Evolutionary conservation across 2,888 invertebrate species (phyloP).

Genomic region (Metacarcinus magister): DNA sequence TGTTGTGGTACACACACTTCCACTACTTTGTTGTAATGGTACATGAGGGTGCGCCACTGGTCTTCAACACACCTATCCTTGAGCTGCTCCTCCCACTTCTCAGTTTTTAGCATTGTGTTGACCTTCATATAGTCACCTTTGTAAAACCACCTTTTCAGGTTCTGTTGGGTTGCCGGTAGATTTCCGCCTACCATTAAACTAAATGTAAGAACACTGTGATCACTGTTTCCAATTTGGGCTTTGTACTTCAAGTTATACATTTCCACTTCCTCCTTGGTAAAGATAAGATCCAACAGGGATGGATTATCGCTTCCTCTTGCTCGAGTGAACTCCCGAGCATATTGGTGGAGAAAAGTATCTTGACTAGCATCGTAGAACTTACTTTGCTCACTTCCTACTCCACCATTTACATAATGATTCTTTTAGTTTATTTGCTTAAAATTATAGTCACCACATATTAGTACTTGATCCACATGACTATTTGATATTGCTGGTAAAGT

Average conservation of each 20-base stretch:
- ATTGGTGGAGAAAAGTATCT: conserved; percentile 60
- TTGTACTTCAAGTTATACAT: conserved; percentile 6
- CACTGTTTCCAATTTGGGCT: conserved; percentile 51
- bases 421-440: conserved; percentile 61
- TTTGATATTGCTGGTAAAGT: background rate
- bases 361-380: conserved; percentile 49
- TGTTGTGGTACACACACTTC: background rate
- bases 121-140: conserved; percentile 33
- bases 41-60: background rate
- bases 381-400: background rate
- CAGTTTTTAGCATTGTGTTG: background rate
- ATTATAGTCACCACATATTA: conserved; percentile 59
- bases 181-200: background rate
- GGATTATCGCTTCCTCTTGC: conserved; percentile 35
- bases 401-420: background rate
- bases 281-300: conserved; percentile 52
- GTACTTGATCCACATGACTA: conserved; percentile 46
- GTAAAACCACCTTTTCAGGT: background rate
- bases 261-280: conserved; percentile 47
- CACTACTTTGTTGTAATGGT: background rate
- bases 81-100: background rate
- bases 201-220: conserved; percentile 45
- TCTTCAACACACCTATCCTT: conserved; percentile 37
- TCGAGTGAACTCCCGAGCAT: conserved; percentile 57
- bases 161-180: background rate